Percentiles rank a stretch among this genome's conserved stretches.
Evolutionary conservation across 2,113 vertebrate genomes (phyloP).

Genomic region (Serinus canaria): DNA sequence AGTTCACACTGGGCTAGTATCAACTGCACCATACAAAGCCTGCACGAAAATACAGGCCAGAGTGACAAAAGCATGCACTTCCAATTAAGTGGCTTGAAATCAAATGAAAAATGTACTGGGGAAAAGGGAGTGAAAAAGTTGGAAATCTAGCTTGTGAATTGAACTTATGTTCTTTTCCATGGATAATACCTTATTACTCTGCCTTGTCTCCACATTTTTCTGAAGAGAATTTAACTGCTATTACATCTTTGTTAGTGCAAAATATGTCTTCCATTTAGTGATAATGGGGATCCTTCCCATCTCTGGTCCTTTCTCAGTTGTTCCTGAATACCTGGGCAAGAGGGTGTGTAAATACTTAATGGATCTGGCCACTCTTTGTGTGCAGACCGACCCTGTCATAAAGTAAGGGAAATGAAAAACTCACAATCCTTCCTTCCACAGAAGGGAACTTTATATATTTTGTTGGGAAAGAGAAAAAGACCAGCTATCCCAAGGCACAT

Average conservation of each 20-base stretch:
- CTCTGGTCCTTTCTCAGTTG: background rate
- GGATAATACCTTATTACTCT: background rate
- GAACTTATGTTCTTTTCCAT: background rate
- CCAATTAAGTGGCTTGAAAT: background rate
- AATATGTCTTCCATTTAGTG: background rate
- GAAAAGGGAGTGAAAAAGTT: background rate
- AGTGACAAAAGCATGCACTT: background rate
- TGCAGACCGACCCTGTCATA: background rate
- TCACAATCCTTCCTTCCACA: background rate
- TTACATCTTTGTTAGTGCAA: background rate
- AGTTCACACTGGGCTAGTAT: constrained; percentile 20
- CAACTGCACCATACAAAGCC: background rate
- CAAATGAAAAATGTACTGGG: background rate
- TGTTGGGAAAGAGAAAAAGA: background rate
- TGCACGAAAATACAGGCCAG: background rate
- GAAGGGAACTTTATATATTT: background rate
- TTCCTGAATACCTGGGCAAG: background rate
- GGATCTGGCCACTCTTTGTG: background rate
- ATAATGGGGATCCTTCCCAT: background rate
- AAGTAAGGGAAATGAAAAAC: background rate
- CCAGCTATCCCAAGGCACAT: background rate
- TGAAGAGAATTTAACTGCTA: background rate
- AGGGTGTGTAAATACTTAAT: background rate
- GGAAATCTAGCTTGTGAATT: background rate
- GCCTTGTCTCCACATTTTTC: background rate